A percentile compares a stretch with the other conserved stretches of the same genome.
phyloP scores from a whole-genome alignment of 2,888 invertebrate genomes.

The Thalpophila matura region DNA sequence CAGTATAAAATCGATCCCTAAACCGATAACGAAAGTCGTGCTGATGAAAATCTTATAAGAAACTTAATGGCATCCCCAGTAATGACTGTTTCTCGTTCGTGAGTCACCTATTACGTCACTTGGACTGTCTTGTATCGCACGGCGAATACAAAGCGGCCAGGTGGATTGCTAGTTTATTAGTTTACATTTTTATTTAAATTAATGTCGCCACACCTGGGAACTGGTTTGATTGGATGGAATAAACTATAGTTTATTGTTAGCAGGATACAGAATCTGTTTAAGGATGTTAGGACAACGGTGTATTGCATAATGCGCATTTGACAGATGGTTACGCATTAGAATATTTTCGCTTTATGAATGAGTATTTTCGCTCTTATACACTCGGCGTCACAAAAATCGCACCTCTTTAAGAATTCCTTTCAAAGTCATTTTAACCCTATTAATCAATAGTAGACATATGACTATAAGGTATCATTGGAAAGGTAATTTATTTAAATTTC shows the following conservation, averaged over 20 bases:
- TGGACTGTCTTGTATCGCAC: conserved; percentile 55
- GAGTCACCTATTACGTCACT: conserved; percentile 75
- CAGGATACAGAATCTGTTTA: conserved; percentile 11
- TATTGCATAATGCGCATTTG: not conserved
- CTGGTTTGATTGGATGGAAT: conserved; percentile 10
- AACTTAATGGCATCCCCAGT: conserved; percentile 62
- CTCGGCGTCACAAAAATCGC: too few relatives aligned
- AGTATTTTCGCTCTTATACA: too few relatives aligned
- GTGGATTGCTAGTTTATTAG: conserved; percentile 43
- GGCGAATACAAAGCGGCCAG: conserved; percentile 58
- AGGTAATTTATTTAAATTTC: too few relatives aligned
- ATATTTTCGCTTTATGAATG: too few relatives aligned
- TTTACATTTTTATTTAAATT: conserved; percentile 45
- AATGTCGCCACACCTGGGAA: conserved; percentile 35
- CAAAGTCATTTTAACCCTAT: too few relatives aligned
- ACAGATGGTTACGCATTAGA: not conserved
- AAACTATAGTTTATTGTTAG: not conserved
- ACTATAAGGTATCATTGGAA: too few relatives aligned
- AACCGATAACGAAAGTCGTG: conserved; percentile 52
- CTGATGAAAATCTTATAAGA: conserved; percentile 52
- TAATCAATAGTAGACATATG: too few relatives aligned
- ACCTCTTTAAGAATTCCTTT: too few relatives aligned
- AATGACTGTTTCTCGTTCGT: conserved; percentile 70
- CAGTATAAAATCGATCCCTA: conserved; percentile 41
- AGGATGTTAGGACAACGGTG: conserved; percentile 10